A percentile compares a stretch with the other conserved stretches of the same genome.
Conservation (phyloP, 2,888 invertebrate genomes). For the Noctua fimbriata region DNA sequence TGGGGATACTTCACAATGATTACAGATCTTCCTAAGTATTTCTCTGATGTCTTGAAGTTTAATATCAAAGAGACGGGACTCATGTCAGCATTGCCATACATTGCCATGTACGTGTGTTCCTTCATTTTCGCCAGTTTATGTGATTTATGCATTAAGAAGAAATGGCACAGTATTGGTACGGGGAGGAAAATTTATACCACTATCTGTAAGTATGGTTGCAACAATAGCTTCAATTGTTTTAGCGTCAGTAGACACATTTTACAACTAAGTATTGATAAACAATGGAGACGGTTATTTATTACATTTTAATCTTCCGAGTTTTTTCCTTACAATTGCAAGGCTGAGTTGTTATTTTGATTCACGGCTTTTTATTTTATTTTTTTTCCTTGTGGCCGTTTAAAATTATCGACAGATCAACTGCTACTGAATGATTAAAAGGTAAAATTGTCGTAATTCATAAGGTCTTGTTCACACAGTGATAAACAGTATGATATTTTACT, state of each 20-base stretch:
- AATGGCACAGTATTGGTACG: constrained; percentile 90
- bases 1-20: constrained; percentile 93
- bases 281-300: constrained; percentile 10
- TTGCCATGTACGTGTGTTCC: constrained; percentile 92
- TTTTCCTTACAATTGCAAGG: constrained; percentile 18
- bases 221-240: constrained; percentile 2
- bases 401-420: not conserved
- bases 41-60: constrained; percentile 91
- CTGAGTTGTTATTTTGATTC: not conserved
- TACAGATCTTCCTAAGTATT: constrained; percentile 92
- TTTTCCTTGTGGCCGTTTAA: not conserved
- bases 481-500: not conserved
- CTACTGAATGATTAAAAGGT: not conserved
- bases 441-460: not conserved
- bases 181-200: constrained; percentile 92
- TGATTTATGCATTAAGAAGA: constrained; percentile 91
- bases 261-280: constrained; percentile 15
- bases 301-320: constrained; percentile 1
- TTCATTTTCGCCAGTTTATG: constrained; percentile 91
- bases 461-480: not conserved
- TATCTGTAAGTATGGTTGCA: constrained; percentile 86
- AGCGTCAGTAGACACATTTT: not conserved
- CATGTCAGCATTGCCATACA: constrained; percentile 91
- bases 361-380: not conserved
- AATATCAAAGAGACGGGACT: constrained; percentile 91